Evolutionary conservation across 2,113 vertebrate genomes (phyloP).

Genomic region (Plecturocebus donacophilus): DNA sequence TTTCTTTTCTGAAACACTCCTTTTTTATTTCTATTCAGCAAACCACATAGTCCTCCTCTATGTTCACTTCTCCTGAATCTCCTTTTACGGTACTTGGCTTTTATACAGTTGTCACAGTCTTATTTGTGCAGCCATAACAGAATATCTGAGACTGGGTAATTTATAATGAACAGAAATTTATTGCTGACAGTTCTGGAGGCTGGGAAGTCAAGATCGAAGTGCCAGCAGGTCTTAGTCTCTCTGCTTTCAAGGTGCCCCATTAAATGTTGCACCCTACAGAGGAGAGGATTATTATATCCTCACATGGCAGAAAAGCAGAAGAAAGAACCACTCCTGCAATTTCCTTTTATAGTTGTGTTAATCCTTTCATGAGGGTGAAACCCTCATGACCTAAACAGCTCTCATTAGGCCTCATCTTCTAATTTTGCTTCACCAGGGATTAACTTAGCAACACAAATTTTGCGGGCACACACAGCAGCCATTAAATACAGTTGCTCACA

Average conservation of each 20-base stretch:
- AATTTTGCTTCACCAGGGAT: neutral
- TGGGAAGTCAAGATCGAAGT: neutral
- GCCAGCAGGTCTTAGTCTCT: too few species aligned
- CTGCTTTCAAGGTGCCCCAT: neutral
- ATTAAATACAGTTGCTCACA: neutral
- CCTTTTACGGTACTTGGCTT: neutral
- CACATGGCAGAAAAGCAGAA: neutral
- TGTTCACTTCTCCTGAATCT: too few species aligned
- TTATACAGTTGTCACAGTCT: neutral
- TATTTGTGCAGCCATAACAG: neutral
- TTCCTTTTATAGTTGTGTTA: neutral
- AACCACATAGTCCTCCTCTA: neutral
- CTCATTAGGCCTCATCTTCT: neutral
- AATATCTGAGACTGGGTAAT: neutral
- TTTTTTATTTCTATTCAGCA: rapidly evolving
- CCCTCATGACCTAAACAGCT: neutral
- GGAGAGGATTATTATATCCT: neutral
- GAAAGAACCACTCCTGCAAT: neutral
- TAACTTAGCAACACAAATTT: neutral
- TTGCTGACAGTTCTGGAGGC: neutral
- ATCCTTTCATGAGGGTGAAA: neutral
- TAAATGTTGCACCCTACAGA: rapidly evolving
- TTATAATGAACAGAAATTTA: neutral
- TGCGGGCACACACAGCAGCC: neutral
- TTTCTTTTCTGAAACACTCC: neutral